phyloP scores from a whole-genome alignment of 2,888 invertebrate species.

The Iselma pallidipennis region DNA sequence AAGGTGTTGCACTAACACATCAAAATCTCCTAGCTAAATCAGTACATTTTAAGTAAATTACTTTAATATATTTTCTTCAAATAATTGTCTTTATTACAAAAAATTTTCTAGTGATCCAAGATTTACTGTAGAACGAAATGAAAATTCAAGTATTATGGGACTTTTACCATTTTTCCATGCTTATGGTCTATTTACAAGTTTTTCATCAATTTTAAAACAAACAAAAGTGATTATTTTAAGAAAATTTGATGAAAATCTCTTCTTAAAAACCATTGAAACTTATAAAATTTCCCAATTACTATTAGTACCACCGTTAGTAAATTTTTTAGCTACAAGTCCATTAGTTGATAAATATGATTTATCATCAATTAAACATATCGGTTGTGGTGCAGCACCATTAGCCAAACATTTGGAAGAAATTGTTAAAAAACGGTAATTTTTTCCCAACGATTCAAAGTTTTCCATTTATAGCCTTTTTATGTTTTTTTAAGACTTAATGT shows the following conservation, averaged over 20 bases:
- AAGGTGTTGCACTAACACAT: conserved; percentile 68
- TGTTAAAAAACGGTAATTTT: conserved; percentile 54
- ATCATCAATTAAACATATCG: conserved; percentile 66
- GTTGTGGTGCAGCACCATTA: conserved; percentile 81
- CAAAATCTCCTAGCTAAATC: conserved; percentile 51
- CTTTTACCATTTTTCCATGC: conserved; percentile 41
- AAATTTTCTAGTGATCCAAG: conserved; percentile 22
- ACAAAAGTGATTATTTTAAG: conserved; percentile 33
- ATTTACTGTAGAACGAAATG: not conserved
- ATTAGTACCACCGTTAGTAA: conserved; percentile 80
- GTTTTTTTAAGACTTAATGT: conserved; percentile 51
- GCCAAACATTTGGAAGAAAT: conserved; percentile 68
- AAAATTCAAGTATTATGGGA: conserved; percentile 18
- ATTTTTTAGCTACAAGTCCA: conserved; percentile 80
- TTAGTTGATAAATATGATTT: conserved; percentile 76
- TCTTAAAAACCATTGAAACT: conserved; percentile 70
- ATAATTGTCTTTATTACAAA: not conserved
- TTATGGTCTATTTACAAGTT: conserved; percentile 35
- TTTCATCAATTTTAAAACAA: conserved; percentile 29
- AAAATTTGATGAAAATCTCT: conserved; percentile 57
- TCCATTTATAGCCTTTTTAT: not conserved
- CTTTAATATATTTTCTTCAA: not conserved
- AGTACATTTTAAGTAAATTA: conserved; percentile 7
- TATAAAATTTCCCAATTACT: conserved; percentile 68
- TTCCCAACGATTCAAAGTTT: not conserved